phyloP scores from a whole-genome alignment of 2,888 invertebrate species.

The Cephus pygmeus region DNA sequence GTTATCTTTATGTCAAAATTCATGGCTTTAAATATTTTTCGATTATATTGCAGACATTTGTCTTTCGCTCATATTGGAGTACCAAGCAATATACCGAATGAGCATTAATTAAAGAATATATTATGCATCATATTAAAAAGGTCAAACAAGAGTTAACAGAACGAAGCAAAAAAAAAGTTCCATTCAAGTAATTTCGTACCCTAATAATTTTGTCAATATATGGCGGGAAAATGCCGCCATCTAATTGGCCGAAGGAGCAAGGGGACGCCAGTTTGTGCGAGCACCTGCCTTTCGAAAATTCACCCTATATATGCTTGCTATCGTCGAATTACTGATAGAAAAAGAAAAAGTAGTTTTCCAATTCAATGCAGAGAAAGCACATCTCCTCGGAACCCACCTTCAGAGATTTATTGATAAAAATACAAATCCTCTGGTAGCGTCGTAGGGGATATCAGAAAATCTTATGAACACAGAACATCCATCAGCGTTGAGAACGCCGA shows the following conservation, averaged over 20 bases:
- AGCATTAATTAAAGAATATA: not conserved
- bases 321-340: not conserved
- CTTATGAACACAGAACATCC: constrained; percentile 32
- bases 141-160: not conserved
- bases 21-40: not conserved
- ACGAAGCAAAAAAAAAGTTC: not conserved
- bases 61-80: not conserved
- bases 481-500: constrained; percentile 30
- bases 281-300: constrained; percentile 32
- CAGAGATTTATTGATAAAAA: constrained; percentile 20
- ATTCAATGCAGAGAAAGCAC: not conserved
- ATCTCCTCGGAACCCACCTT: not conserved
- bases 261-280: constrained; percentile 31
- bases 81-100: not conserved
- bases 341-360: not conserved
- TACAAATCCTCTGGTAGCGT: constrained; percentile 30
- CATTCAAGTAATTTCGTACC: constrained; percentile 32
- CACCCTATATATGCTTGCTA: constrained; percentile 31
- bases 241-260: constrained; percentile 44
- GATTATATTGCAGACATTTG: not conserved
- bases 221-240: constrained; percentile 56
- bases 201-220: constrained; percentile 44
- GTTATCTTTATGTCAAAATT: not conserved
- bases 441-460: constrained; percentile 24
- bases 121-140: not conserved